Evolutionary conservation across 2,888 invertebrate genomes (phyloP).

Genomic region (Lithophane ornitopus): DNA sequence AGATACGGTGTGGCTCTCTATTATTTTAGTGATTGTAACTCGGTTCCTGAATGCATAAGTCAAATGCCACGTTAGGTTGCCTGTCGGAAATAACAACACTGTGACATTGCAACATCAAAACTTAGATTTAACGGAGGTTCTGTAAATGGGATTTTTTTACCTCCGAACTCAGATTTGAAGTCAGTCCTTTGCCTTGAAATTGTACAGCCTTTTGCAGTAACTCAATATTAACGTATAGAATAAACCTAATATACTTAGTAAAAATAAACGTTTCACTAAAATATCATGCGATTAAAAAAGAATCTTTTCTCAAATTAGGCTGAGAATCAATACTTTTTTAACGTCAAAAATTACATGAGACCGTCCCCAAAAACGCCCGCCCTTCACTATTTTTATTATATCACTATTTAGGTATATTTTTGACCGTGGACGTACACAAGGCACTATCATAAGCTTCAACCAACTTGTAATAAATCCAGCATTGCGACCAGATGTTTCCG

Average conservation of each 20-base stretch:
- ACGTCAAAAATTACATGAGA: not conserved
- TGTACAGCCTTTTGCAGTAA: not conserved
- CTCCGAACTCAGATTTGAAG: not conserved
- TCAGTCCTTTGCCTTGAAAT: not conserved
- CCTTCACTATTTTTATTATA: not conserved
- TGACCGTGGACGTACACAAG: not conserved
- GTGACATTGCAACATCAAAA: not conserved
- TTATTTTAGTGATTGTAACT: not conserved
- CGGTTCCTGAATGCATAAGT: not conserved
- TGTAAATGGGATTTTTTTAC: not conserved
- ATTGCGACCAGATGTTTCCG: constrained; percentile 44
- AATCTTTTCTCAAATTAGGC: not conserved
- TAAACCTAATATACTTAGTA: not conserved
- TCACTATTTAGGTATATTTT: not conserved
- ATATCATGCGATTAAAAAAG: not conserved
- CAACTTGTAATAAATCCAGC: constrained; percentile 7
- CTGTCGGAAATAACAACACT: not conserved
- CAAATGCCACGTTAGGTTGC: not conserved
- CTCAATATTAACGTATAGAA: not conserved
- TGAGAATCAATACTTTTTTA: not conserved
- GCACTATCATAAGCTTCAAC: constrained; percentile 4
- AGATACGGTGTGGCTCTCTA: not conserved
- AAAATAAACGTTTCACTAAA: too few species aligned
- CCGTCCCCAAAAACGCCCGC: not conserved
- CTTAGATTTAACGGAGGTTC: not conserved